Evolutionary conservation across 2,888 invertebrate species (phyloP).

Genomic region (Drosophila pseudotalamancana): DNA sequence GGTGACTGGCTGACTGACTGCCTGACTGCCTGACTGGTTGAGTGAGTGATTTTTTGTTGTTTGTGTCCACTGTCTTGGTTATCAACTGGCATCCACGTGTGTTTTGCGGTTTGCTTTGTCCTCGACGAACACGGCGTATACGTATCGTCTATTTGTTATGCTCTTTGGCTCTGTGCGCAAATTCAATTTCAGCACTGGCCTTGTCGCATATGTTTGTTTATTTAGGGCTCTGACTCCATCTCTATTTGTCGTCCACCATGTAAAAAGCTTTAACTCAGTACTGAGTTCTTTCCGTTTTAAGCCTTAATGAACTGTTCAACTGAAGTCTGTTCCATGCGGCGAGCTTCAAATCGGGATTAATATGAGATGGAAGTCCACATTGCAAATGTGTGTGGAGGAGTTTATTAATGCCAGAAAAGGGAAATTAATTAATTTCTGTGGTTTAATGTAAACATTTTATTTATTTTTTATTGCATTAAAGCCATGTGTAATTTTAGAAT

Average conservation of each 20-base stretch:
- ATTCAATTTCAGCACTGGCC: slow-evolving; percentile 67
- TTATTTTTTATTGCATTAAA: too few relatives aligned
- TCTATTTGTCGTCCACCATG: slow-evolving; percentile 2
- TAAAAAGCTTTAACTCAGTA: slow-evolving; percentile 29
- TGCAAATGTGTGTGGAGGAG: background rate
- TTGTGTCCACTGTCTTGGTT: slow-evolving; percentile 55
- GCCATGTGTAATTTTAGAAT: slow-evolving; percentile 4
- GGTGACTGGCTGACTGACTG: slow-evolving; percentile 28
- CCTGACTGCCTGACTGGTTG: slow-evolving; percentile 10
- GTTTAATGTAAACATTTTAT: too few relatives aligned
- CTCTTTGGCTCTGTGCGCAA: slow-evolving; percentile 62
- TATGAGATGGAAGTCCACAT: background rate
- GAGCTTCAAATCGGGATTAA: background rate
- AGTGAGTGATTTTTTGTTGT: slow-evolving; percentile 40
- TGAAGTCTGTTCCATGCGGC: too few relatives aligned
- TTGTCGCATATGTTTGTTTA: slow-evolving; percentile 52
- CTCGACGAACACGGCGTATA: slow-evolving; percentile 57
- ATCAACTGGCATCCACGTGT: slow-evolving; percentile 57
- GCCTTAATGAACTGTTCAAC: background rate
- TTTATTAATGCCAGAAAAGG: background rate
- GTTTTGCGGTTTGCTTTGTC: slow-evolving; percentile 47
- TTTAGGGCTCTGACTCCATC: slow-evolving; percentile 27
- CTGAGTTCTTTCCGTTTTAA: slow-evolving; percentile 12
- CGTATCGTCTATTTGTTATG: slow-evolving; percentile 73
- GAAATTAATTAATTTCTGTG: slow-evolving; percentile 1